Evolutionary conservation across 1,140 invertebrate species (phyloP).

Genomic region (Euwallacea fornicatus): DNA sequence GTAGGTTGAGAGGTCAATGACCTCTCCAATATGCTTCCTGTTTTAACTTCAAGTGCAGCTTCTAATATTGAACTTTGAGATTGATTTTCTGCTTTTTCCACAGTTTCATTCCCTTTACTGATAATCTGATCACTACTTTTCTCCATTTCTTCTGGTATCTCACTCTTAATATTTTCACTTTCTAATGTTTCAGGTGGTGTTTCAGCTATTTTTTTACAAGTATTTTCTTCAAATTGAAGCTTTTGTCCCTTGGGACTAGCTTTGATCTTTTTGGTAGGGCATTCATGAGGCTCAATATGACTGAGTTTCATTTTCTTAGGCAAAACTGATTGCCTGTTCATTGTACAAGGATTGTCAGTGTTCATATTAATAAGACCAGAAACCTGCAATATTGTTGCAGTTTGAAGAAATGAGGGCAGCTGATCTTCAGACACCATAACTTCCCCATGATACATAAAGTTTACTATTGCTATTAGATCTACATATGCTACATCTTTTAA

Average conservation of each 20-base stretch:
- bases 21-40: constrained; percentile 50
- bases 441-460: constrained; percentile 80
- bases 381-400: constrained; percentile 71
- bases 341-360: constrained; percentile 27
- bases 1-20: constrained; percentile 47
- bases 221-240: constrained; percentile 13
- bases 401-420: constrained; percentile 69
- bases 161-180: constrained; percentile 39
- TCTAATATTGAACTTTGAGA: constrained; percentile 49
- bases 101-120: constrained; percentile 41
- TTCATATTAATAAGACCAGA: constrained; percentile 62
- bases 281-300: constrained; percentile 33
- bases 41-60: constrained; percentile 48
- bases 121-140: constrained; percentile 37
- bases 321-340: constrained; percentile 32
- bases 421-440: constrained; percentile 74
- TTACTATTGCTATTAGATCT: constrained; percentile 69
- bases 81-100: constrained; percentile 41
- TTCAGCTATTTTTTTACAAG: constrained; percentile 14
- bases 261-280: constrained; percentile 42
- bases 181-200: constrained; percentile 22
- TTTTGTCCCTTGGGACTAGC: constrained; percentile 32
- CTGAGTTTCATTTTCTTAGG: constrained; percentile 39
- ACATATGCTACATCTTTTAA: constrained; percentile 70
- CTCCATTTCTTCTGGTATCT: constrained; percentile 33